Base-by-base conservation (phyloP, 1,140 invertebrate species). In the Neomicropteryx cornuta region DNA sequence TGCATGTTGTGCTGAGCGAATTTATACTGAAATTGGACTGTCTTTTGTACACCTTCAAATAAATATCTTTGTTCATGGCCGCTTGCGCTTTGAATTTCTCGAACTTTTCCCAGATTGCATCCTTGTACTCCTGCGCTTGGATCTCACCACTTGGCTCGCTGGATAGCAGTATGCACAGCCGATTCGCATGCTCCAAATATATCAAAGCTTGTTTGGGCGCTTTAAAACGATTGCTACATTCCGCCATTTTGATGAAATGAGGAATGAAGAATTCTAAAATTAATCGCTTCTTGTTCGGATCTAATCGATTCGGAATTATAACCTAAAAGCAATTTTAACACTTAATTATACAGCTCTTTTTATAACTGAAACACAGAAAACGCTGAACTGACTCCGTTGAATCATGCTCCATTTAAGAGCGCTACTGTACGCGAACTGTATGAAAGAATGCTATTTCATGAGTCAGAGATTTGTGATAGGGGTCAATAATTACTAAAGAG, bases 211-310 rank as follows among this genome's bases (percentile, higher is more conserved):
- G 72, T 30, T 62, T 55, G 17, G 64, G 56, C 2, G 75, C 67
- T 13, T 71, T 64, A 37, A 77, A 73, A 33, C 69, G 68, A 36
- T 74, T 68, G 46, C 75, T 76, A 18, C 61, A 64, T 32, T 72
- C 60, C 2, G 76, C 76, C 62, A 82, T 79, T 35, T 74, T 60
- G 13, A 82, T 67, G 41, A 83, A 84, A 43, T 81, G 77, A 13
- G 70, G 53, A 22, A 80, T 75, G 42, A 88, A 81, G 36, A 83
- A 75, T 41, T 77, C 70, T 0, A 87, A 53, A 1, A 83, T 59
- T 36, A 70, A 50, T 5, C 66, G 63, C 10, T 75, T 55, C 38
- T 73, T 64, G 43, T 72, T 58, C 17, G 58, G 39, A 33, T 74
- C 72, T 50, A 74, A 54, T 53, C 58, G 58, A 19, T 39, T 34